Conservation (phyloP, 2,113 vertebrate species). For the Syngnathoides biaculeatus region DNA sequence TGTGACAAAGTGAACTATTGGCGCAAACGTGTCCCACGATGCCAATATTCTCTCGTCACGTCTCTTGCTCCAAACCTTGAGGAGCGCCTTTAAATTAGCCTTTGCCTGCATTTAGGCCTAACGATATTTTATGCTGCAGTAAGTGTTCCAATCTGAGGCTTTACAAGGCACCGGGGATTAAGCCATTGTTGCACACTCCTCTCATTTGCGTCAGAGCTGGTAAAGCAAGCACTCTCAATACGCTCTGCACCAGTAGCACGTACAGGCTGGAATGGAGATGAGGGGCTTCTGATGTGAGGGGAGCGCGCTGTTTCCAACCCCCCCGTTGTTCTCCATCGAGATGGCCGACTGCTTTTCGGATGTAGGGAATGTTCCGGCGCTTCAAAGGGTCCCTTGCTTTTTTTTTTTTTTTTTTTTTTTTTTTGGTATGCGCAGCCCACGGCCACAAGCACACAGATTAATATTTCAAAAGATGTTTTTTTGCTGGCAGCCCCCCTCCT, state of each 20-base stretch:
- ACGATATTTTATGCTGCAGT: slow-evolving; percentile 57
- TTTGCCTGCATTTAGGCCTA: slow-evolving; percentile 53
- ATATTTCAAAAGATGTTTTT: slow-evolving; percentile 75
- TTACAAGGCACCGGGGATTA: slow-evolving; percentile 67
- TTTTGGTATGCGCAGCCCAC: slow-evolving; percentile 63
- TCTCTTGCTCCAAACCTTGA: background rate
- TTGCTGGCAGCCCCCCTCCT: slow-evolving; percentile 27
- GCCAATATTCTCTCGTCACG: background rate
- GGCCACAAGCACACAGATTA: slow-evolving; percentile 73
- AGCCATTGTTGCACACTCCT: slow-evolving; percentile 58
- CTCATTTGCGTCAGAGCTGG: slow-evolving; percentile 58
- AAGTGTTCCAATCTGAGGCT: slow-evolving; percentile 65
- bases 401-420: slow-evolving; percentile 55
- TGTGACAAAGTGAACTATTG: background rate
- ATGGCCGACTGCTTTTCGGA: slow-evolving; percentile 62
- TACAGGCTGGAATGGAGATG: slow-evolving; percentile 27
- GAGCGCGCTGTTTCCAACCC: slow-evolving; percentile 45
- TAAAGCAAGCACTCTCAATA: slow-evolving; percentile 58
- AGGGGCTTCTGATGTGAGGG: slow-evolving; percentile 38
- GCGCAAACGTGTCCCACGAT: background rate
- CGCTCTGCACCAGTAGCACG: slow-evolving; percentile 47
- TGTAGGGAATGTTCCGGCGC: slow-evolving; percentile 60
- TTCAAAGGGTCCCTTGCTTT: slow-evolving; percentile 66
- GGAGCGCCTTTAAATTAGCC: slow-evolving; percentile 2
- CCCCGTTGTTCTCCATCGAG: slow-evolving; percentile 59